Percentiles rank a stretch among this genome's conserved stretches.
phyloP scores from a whole-genome alignment of 2,797 vertebrate genomes.

The Molothrus aeneus region DNA sequence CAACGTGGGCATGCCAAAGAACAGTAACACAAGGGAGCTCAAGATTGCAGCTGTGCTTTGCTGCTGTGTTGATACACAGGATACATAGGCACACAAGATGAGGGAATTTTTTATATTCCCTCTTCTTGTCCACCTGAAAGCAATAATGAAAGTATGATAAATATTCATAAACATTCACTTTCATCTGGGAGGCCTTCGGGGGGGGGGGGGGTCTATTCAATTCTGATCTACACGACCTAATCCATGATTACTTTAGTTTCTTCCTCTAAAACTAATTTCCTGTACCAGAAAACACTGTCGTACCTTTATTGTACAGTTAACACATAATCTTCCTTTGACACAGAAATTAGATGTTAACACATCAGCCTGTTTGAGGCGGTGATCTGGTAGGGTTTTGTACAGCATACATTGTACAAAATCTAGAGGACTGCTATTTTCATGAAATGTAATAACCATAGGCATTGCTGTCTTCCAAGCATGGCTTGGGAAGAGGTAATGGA shows the following conservation, averaged over 20 bases:
- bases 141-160: not conserved
- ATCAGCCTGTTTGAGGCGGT: not conserved
- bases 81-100: not conserved
- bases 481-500: not conserved
- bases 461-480: not conserved
- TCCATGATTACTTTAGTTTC: not conserved
- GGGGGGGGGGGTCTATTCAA: not conserved
- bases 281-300: not conserved
- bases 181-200: not conserved
- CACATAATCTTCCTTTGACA: fast-evolving
- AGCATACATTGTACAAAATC: not conserved
- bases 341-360: not conserved
- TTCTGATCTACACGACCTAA: not conserved
- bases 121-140: not conserved
- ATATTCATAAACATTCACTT: not conserved
- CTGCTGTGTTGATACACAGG: not conserved
- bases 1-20: not conserved
- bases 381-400: not conserved
- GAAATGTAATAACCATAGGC: not conserved
- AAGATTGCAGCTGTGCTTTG: not conserved
- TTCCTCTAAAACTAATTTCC: not conserved
- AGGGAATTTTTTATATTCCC: not conserved
- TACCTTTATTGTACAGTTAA: not conserved
- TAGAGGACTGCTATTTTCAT: not conserved
- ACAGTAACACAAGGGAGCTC: not conserved